Evolutionary conservation across 2,888 invertebrate genomes (phyloP), one percentile per base, ranked within the genome.

Genomic region (Cryptus viduatorius): DNA sequence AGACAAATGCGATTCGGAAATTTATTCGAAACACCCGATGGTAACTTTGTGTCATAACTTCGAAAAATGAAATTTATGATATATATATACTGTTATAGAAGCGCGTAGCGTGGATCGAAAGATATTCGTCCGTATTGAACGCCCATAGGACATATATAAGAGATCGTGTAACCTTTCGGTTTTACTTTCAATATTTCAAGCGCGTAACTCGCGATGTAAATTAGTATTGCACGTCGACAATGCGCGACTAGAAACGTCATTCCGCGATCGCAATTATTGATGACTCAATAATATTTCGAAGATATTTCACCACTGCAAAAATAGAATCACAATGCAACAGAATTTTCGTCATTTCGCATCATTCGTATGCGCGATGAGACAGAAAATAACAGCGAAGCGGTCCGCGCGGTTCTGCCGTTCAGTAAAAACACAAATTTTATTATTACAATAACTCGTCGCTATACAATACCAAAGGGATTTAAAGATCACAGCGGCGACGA

Each of bases 221-320:
- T 73, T 31, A 61, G 46, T 73, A 48, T 73, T 73, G 78, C 82
- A 73, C 68, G 67, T 69, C 53, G 78, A 68, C 56, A 48, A 73
- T 78, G 69, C 75, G 75, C 75, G 83, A 83, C 83, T 79, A 83
- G 79, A 79, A 46, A 65, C 65, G 31, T 68, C 19, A 44, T 61
- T 72, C 16, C 42, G 24, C 64, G 31, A 64, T 61, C 46, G 37
- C 68, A 24, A 14, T 59, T 5, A 14, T 59, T 5, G n/a, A 19
- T 53, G 50, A 64, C 46, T 65, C 44, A 8, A 56, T 24, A 56
- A 56, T 19, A 24, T 56, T 44, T 44, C 59, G 8, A 67, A 56
- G 29, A 24, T 76, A 67, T 46, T 44, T 56, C 19, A 76, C 48
- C 46, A 31, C 56, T 65, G 46, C 65, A 65, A 79, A 79, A 83